Percentiles rank a stretch among this genome's conserved stretches.
Evolutionary conservation across 2,113 vertebrate species (phyloP).

Genomic region (Sarotherodon lohbergeri): DNA sequence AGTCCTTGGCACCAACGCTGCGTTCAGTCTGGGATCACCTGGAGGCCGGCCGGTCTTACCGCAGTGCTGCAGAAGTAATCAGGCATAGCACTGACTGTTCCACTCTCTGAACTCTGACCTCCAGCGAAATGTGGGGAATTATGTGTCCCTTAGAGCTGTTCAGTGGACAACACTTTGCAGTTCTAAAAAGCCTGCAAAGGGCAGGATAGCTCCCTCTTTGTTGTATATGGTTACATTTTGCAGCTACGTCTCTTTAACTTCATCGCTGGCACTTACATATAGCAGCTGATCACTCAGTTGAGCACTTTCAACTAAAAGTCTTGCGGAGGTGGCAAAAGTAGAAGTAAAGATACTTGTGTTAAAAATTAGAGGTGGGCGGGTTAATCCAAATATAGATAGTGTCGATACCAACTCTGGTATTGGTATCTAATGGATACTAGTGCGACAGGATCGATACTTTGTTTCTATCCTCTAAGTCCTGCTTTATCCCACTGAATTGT

Average conservation of each 20-base stretch:
- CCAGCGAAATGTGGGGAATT: not conserved
- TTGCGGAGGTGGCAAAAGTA: not conserved
- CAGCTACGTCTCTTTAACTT: not conserved
- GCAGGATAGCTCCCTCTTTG: not conserved
- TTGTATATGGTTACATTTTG: not conserved
- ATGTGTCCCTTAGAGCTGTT: not conserved
- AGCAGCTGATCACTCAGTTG: not conserved
- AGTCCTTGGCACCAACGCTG: not conserved
- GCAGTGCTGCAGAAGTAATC: not conserved
- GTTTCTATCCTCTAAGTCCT: not conserved
- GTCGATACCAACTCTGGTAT: not conserved
- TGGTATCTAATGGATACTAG: not conserved
- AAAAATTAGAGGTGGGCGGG: not conserved
- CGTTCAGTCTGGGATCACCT: conserved; percentile 15
- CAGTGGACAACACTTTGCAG: not conserved
- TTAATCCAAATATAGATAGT: not conserved
- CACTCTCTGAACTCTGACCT: conserved; percentile 17
- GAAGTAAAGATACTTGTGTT: not conserved
- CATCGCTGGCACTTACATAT: not conserved
- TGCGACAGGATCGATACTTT: rapidly evolving
- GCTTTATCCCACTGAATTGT: not conserved
- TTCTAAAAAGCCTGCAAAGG: not conserved
- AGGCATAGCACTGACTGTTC: not conserved
- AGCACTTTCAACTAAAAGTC: not conserved
- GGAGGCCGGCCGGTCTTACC: not conserved